Conservation (phyloP, 1,140 invertebrate species). For the Tachypleus tridentatus region DNA sequence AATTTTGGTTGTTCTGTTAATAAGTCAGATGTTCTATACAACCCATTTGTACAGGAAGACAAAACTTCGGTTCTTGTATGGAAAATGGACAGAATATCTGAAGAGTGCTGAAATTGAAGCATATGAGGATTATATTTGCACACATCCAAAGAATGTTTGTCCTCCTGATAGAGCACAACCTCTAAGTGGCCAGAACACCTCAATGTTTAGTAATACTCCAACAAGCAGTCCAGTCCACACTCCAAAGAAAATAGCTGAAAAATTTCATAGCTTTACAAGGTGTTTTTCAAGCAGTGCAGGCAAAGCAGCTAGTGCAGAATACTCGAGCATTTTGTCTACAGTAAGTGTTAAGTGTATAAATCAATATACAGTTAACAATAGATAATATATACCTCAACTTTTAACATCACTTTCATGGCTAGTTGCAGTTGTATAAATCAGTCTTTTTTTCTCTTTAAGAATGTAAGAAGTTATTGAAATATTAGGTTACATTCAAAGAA, state of each 20-base stretch:
- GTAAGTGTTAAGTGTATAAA: too few species aligned
- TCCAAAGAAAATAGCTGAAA: constrained; percentile 54
- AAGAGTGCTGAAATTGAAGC: constrained; percentile 52
- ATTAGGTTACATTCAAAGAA: too few species aligned
- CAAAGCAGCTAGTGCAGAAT: constrained; percentile 1
- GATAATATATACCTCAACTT: too few species aligned
- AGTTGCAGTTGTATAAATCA: too few species aligned
- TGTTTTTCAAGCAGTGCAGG: constrained; percentile 14
- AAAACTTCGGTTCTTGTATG: constrained; percentile 69
- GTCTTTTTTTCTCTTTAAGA: too few species aligned
- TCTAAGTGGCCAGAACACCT: constrained; percentile 12
- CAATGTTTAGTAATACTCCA: constrained; percentile 2
- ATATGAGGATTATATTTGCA: constrained; percentile 55
- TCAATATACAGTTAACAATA: too few species aligned
- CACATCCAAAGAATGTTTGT: constrained; percentile 32
- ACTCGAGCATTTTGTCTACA: background rate
- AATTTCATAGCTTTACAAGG: constrained; percentile 62
- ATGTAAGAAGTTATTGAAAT: too few species aligned
- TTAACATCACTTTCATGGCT: too few species aligned
- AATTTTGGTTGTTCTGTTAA: too few species aligned
- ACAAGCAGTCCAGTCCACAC: background rate
- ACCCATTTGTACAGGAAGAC: constrained; percentile 48
- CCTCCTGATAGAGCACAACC: constrained; percentile 9
- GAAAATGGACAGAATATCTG: constrained; percentile 85
- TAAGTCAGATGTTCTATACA: too few species aligned